Conservation (phyloP, 2,797 vertebrate species). For the Alcedo atthis region DNA sequence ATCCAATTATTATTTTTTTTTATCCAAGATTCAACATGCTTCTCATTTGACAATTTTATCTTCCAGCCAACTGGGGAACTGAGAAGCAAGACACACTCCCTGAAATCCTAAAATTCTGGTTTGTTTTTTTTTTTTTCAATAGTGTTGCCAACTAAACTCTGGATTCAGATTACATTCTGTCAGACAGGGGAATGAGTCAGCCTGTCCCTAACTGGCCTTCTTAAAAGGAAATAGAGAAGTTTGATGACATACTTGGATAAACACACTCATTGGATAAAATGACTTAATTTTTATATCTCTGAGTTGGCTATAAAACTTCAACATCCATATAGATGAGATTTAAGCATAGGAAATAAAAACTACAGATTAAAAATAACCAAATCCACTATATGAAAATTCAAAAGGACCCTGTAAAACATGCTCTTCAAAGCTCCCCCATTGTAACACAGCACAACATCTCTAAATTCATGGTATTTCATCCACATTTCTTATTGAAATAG, state of each 20-base stretch:
- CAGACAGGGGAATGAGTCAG: conserved; percentile 66
- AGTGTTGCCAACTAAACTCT: conserved; percentile 59
- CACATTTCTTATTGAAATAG: conserved; percentile 29
- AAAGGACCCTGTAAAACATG: conserved; percentile 49
- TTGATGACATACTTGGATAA: conserved; percentile 75
- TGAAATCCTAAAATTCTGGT: conserved; percentile 36
- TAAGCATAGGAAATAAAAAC: conserved; percentile 45
- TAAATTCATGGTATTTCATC: conserved; percentile 21
- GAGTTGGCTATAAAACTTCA: conserved; percentile 59
- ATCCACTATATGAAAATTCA: conserved; percentile 39
- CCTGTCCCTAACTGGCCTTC: conserved; percentile 68
- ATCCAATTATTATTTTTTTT: background rate
- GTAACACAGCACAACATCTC: background rate
- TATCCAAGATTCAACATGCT: conserved; percentile 21
- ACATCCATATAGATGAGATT: conserved; percentile 64
- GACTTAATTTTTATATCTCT: conserved; percentile 64
- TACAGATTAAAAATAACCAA: conserved; percentile 64
- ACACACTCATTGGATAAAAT: conserved; percentile 67
- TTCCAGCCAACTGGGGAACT: background rate
- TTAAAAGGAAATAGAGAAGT: conserved; percentile 70
- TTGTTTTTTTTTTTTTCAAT: conserved; percentile 8
- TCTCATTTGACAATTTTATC: conserved; percentile 32
- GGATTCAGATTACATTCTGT: conserved; percentile 62
- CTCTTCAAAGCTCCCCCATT: conserved; percentile 29
- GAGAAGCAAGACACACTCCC: conserved; percentile 30